phyloP scores from a whole-genome alignment of 23 tunicate genomes.

The Diplosoma virens region DNA sequence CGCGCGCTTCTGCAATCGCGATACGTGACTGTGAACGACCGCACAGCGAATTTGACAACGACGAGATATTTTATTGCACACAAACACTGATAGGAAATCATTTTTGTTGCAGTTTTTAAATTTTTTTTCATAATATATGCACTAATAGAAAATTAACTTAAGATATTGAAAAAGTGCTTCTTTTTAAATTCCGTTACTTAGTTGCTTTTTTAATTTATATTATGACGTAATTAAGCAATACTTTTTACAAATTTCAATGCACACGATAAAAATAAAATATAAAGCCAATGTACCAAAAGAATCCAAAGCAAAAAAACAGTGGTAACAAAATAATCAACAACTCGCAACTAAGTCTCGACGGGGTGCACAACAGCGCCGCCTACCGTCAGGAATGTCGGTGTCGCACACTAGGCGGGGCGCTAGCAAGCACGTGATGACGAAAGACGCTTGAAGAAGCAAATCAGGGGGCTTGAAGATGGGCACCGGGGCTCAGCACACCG shows the following conservation, averaged over 20 bases:
- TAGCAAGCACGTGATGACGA: slow-evolving; percentile 4
- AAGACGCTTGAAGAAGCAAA: slow-evolving; percentile 13
- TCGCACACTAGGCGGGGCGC: slow-evolving; percentile 2
- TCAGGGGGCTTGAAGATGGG: slow-evolving; percentile 11
- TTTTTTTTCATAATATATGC: neutral
- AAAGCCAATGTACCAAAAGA: slow-evolving; percentile 28
- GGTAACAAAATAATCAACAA: no score
- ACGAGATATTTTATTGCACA: slow-evolving; percentile 24
- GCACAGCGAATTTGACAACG: no score
- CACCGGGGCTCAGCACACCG: slow-evolving; percentile 4
- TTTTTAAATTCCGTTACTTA: neutral
- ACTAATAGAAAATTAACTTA: slow-evolving; percentile 1
- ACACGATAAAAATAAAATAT: slow-evolving; percentile 17
- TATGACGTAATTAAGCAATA: slow-evolving; percentile 12
- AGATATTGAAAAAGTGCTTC: neutral
- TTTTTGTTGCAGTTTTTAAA: slow-evolving; percentile 12
- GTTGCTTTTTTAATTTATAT: slow-evolving; percentile 2
- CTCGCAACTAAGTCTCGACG: neutral
- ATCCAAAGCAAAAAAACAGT: slow-evolving; percentile 1
- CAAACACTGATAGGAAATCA: slow-evolving; percentile 18
- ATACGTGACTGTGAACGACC: no score
- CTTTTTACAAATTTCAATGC: neutral
- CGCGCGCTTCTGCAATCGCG: no score
- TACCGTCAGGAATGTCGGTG: slow-evolving; percentile 24
- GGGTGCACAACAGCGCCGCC: neutral